Conservation (phyloP, 2,797 vertebrate genomes). For the Scomberomorus guttatus region DNA sequence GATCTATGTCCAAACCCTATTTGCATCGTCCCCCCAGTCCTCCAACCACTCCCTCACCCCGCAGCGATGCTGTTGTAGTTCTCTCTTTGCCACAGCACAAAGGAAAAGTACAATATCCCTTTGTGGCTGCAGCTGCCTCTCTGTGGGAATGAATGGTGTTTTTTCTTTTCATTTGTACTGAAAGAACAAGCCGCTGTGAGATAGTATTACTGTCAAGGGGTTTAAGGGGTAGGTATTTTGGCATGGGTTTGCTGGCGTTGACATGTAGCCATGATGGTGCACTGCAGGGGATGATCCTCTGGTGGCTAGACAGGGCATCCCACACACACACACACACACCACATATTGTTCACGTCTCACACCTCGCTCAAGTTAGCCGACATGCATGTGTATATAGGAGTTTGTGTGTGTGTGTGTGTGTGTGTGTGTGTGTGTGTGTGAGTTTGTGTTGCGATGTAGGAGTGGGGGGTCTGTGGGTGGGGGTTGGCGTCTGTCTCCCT, state of each 20-base stretch:
- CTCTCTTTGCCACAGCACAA: slow-evolving; percentile 58
- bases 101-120: slow-evolving; percentile 69
- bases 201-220: slow-evolving; percentile 51
- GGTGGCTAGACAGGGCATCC: slow-evolving; percentile 23
- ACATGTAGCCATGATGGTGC: slow-evolving; percentile 66
- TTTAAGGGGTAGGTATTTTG: slow-evolving; percentile 67
- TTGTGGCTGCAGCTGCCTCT: slow-evolving; percentile 64
- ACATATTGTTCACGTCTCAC: slow-evolving; percentile 64
- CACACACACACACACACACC: slow-evolving; percentile 15
- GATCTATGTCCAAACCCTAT: slow-evolving; percentile 70
- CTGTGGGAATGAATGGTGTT: slow-evolving; percentile 57
- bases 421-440: neutral
- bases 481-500: slow-evolving; percentile 45
- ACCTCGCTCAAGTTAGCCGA: slow-evolving; percentile 50
- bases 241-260: slow-evolving; percentile 55
- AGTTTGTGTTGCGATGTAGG: neutral
- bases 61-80: slow-evolving; percentile 52
- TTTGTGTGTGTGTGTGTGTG: neutral
- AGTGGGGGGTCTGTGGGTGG: neutral
- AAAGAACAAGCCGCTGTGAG: slow-evolving; percentile 59
- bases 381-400: slow-evolving; percentile 2
- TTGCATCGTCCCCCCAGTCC: slow-evolving; percentile 46
- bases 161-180: slow-evolving; percentile 53
- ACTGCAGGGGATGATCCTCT: slow-evolving; percentile 61
- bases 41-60: slow-evolving; percentile 36